Percentiles rank a stretch among this genome's conserved stretches.
These are phyloP conservation scores for Tachina fera DNA, from an alignment of 2,888 invertebrate species.

Conservation along the genomic window DNA sequence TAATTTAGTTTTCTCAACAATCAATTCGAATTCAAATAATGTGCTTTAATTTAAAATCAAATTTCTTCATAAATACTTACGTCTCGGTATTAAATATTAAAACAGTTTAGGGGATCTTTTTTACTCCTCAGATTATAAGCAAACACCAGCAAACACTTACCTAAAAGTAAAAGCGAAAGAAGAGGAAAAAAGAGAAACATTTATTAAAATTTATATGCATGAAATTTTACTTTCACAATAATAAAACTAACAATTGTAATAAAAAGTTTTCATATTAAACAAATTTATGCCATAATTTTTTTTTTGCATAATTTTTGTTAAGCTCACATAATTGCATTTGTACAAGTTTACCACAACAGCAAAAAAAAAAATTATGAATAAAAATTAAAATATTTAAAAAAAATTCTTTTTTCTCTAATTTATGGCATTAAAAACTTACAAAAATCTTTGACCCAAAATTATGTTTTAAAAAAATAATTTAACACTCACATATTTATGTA, in stretches of 20 bases:
- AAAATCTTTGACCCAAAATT: conserved; percentile 43
- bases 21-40: not conserved
- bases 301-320: not conserved
- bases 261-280: conserved; percentile 3
- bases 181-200: not conserved
- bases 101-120: not conserved
- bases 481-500: no score
- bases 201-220: conserved; percentile 9
- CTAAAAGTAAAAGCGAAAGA: conserved; percentile 26
- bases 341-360: not conserved
- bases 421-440: conserved; percentile 12
- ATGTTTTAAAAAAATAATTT: no score
- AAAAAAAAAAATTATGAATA: not conserved
- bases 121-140: not conserved
- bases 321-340: conserved; percentile 9
- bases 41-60: not conserved
- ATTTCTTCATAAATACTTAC: not conserved
- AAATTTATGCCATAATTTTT: conserved; percentile 26
- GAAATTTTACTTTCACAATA: conserved; percentile 4
- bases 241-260: not conserved
- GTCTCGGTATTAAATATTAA: not conserved
- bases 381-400: conserved; percentile 8
- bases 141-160: conserved; percentile 15
- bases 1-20: no score
- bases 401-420: not conserved